Evolutionary conservation across 1,140 invertebrate genomes (phyloP), one percentile per base, ranked within the genome.

Genomic region (Mya arenaria): DNA sequence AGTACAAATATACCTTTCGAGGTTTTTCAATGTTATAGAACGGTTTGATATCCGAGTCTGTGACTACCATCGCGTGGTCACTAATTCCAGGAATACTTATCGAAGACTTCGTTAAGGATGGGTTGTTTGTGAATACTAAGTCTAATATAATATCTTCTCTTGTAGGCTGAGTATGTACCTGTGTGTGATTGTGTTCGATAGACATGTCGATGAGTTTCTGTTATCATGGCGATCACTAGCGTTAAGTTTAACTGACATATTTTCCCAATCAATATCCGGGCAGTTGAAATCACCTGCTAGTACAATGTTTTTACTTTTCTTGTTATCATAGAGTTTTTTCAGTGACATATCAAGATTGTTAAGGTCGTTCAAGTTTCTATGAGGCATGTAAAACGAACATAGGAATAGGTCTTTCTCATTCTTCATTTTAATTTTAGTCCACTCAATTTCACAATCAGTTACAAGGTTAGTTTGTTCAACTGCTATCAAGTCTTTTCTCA

Each of bases 41-140:
- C 10, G n/a, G 30, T 56, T 58, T 73, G 32, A 23, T 73, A 10
- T 73, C 48, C 6, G 36, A 37, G 71, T 73, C 71, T 17, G 37
- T 58, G 15, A 73, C 25, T 37, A 73, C 23, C 1, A 73, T 73
- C 19, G 55, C 71, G 37, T 82, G 41, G 30, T 82, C 65, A n/a
- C 63, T 69, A 56, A 80, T 80, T 36, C 65, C 77, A 19, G 63
- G 65, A 36, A 41, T 39, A 23, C 58, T 71, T 15, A 36, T 28
- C 1, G 41, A 28, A 25, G 52, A 69, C 28, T 80, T 80, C 17
- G 69, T 36, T 19, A 56, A 17, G 6, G 77, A 36, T 8, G 48
- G n/a, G 37, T 80, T 80, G 17, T 39, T 80, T n/a, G 36, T 56
- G 39, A 80, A 80, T 60, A 71, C 15, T 28, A 68, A 37, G 65